Evolutionary conservation across 2,113 vertebrate species (phyloP).

Genomic region (Perca fluviatilis): DNA sequence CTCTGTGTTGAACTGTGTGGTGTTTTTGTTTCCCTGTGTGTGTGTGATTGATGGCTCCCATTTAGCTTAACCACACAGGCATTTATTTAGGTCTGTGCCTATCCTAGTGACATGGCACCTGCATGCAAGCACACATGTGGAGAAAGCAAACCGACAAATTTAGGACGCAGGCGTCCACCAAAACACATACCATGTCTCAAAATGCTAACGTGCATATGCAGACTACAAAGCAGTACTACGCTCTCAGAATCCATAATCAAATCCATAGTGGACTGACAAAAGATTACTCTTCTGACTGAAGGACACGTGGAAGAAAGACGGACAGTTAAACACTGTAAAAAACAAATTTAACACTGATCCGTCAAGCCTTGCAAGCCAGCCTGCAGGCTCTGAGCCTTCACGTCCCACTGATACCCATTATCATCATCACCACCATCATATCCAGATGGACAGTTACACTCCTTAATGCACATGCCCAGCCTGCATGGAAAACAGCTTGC

Average conservation of each 20-base stretch:
- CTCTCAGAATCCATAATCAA: slow-evolving; percentile 18
- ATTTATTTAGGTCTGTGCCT: slow-evolving; percentile 63
- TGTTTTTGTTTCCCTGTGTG: slow-evolving; percentile 44
- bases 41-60: slow-evolving; percentile 66
- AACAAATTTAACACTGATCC: background rate
- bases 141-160: background rate
- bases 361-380: slow-evolving; percentile 21
- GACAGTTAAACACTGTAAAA: background rate
- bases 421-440: slow-evolving; percentile 27
- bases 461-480: background rate
- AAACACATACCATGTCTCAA: slow-evolving; percentile 2
- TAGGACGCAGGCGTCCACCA: background rate
- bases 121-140: background rate
- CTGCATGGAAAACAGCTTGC: slow-evolving; percentile 27
- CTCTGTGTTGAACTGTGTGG: background rate
- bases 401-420: slow-evolving; percentile 37
- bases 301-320: background rate
- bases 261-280: slow-evolving; percentile 11
- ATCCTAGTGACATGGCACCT: background rate
- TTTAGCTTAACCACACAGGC: slow-evolving; percentile 49
- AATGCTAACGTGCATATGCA: background rate
- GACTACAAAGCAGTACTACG: background rate
- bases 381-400: slow-evolving; percentile 29
- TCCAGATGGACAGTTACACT: slow-evolving; percentile 43
- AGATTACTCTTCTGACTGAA: slow-evolving; percentile 10